Percentiles rank a stretch among this genome's conserved stretches.
Evolutionary conservation across 2,797 vertebrate genomes (phyloP).

Genomic region (Tympanoctomys barrerae): DNA sequence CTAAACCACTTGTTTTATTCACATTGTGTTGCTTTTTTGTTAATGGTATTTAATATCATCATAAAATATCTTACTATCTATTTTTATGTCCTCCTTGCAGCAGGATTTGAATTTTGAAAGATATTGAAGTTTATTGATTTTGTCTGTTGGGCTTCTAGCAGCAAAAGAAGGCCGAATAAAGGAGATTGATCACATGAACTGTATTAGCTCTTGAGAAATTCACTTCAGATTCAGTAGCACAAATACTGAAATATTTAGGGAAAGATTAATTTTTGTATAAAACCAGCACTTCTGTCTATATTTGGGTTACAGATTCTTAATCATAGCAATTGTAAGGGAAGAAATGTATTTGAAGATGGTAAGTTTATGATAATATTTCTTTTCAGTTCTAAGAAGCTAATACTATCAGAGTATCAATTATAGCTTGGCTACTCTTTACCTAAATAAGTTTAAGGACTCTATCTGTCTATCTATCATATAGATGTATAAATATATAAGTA

Average conservation of each 20-base stretch:
- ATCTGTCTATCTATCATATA: not conserved
- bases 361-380: not conserved
- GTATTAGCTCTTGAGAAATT: not conserved
- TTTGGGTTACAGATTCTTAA: not conserved
- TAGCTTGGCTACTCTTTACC: not conserved
- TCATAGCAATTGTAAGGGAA: not conserved
- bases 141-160: not conserved
- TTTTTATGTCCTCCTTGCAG: not conserved
- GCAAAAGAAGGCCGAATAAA: not conserved
- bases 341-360: not conserved
- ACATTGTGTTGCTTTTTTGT: not conserved
- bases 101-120: constrained; percentile 10
- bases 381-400: too few species aligned
- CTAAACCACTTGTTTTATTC: not conserved
- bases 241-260: not conserved
- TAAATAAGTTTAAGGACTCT: not conserved
- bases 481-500: not conserved
- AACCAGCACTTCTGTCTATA: not conserved
- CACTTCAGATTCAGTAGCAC: not conserved
- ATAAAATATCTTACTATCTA: not conserved
- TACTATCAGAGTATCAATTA: not conserved
- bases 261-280: not conserved
- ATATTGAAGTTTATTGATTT: not conserved
- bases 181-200: not conserved
- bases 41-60: not conserved